A percentile compares a stretch with the other conserved stretches of the same genome.
Evolutionary conservation across 2,797 vertebrate species (phyloP).

Genomic region (Sebastes miniatus): DNA sequence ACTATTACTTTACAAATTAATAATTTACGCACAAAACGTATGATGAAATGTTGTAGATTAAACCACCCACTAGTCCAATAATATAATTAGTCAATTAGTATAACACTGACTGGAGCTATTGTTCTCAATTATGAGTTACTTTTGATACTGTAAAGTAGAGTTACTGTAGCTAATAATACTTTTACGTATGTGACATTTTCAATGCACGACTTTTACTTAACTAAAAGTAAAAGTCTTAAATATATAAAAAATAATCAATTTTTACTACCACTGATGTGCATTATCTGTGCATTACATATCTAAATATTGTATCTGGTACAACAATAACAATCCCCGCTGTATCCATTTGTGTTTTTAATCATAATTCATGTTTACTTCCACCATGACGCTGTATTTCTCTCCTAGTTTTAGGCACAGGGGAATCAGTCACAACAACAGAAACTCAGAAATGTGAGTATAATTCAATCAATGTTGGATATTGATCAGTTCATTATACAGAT

Average conservation of each 20-base stretch:
- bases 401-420: conserved; percentile 37
- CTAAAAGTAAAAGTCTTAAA: not conserved
- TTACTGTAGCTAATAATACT: not conserved
- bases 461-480: not conserved
- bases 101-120: not conserved
- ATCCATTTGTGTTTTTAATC: not conserved
- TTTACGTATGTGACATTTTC: not conserved
- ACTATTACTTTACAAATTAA: not conserved
- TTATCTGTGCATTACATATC: not conserved
- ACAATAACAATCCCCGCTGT: not conserved
- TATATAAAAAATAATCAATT: too few relatives aligned
- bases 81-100: not conserved
- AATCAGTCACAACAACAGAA: conserved; percentile 14
- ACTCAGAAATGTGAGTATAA: conserved; percentile 55
- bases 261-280: not conserved
- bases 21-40: not conserved
- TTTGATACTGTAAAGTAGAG: not conserved
- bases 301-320: not conserved
- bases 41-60: not conserved
- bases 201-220: not conserved
- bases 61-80: not conserved
- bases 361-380: not conserved
- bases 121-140: not conserved
- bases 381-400: not conserved
- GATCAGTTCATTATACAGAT: not conserved